Evolutionary conservation across 2,888 invertebrate genomes (phyloP), one percentile per base, ranked within the genome.

Genomic region (Cheilosia variabilis): DNA sequence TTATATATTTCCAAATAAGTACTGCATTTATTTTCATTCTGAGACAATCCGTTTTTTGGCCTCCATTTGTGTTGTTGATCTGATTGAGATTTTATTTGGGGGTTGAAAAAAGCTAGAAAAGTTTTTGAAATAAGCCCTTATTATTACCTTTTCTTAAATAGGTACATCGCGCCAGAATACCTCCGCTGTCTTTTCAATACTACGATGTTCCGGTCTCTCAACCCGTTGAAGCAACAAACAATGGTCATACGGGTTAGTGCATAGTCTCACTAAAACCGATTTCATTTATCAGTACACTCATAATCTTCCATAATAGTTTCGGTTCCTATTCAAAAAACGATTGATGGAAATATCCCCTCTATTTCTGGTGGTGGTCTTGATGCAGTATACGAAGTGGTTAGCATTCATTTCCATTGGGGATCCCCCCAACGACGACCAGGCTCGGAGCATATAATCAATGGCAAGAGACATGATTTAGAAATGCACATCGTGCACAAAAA

Each of bases 401-500:
- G 31, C 5, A 22, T 79, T 15, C 78, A 79, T 22, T 79, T 72
- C 41, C 78, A 79, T 22, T 79, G 68, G 96, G 92, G 94, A 1
- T 94, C 94, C 84, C 94, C 94, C 84, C 94, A 94, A 89, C 94
- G 95, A 91, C 94, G 94, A 89, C 93, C 94, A 37, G 96, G 96
- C 10, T 95, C 96, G 0, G 91, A 91, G 55, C 91, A 91, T 66
- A 37, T 88, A 41, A 76, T 91, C 0, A 90, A 90, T 73, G 88
- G 89, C 2, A 88, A 83, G 7, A 94, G 94, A 76, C 94, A 93
- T 87, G 94, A 94, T 4, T 89, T 95, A 78, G 95, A 95, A 91
- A 91, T 95, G 88, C 96, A 96, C 89, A 93, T 96, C 22, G 95
- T 96, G 0, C 95, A 95, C 90, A 94, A 94, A 88, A 93, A 94